phyloP scores from a whole-genome alignment of 2,113 vertebrate species.

The Lamprotornis superbus region DNA sequence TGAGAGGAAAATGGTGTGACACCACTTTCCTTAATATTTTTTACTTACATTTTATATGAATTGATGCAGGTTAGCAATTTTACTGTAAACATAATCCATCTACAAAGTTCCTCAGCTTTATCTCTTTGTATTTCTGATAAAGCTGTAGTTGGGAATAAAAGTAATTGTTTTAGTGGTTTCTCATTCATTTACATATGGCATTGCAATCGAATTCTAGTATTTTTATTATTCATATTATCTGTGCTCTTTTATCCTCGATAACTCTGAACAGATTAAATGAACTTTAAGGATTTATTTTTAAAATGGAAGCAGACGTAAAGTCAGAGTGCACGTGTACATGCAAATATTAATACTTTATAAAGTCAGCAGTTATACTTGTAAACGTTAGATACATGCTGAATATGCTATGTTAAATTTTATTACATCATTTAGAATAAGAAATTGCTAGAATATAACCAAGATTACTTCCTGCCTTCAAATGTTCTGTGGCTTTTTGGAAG shows the following conservation, averaged over 20 bases:
- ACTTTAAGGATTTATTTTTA: slow-evolving; percentile 22
- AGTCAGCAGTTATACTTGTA: neutral
- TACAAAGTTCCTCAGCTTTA: neutral
- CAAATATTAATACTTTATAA: neutral
- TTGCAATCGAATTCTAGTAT: neutral
- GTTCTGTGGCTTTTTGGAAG: slow-evolving; percentile 23
- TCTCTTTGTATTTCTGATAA: slow-evolving; percentile 22
- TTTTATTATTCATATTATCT: slow-evolving; percentile 8
- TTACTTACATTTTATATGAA: neutral
- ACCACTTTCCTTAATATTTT: neutral
- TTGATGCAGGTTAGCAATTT: neutral
- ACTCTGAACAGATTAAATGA: slow-evolving; percentile 3
- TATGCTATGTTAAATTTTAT: slow-evolving; percentile 27
- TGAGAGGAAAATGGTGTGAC: neutral
- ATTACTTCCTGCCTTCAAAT: neutral
- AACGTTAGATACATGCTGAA: neutral
- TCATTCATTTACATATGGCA: neutral
- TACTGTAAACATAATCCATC: neutral
- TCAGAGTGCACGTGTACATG: accelerated
- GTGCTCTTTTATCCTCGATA: neutral
- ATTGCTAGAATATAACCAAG: neutral
- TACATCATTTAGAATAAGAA: neutral
- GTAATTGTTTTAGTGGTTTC: neutral
- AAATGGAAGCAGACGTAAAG: neutral
- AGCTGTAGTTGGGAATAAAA: neutral